phyloP scores from a whole-genome alignment of 2,113 vertebrate species.

The Dissostichus mawsoni region DNA sequence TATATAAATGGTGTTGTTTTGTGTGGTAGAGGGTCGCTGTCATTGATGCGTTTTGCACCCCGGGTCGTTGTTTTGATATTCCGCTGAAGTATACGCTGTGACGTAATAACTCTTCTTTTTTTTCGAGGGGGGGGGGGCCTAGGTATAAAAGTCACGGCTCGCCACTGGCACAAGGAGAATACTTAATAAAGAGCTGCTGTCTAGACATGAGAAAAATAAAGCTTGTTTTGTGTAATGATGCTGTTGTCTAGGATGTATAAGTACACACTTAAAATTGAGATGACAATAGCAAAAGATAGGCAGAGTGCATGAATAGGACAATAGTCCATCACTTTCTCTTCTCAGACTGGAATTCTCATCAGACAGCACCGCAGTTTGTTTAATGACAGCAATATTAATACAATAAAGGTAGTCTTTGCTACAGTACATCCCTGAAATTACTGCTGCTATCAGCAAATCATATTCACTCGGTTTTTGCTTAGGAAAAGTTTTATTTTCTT shows the following conservation, averaged over 20 bases:
- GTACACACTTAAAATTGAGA: not conserved
- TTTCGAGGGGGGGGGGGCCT: no score
- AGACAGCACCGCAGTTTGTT: not conserved
- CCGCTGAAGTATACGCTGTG: no score
- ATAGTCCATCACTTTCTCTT: not conserved
- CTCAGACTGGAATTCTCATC: not conserved
- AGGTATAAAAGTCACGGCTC: no score
- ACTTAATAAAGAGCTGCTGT: slow-evolving; percentile 4
- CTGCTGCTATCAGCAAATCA: no score
- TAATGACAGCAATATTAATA: not conserved
- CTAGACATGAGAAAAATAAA: slow-evolving; percentile 14
- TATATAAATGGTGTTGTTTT: no score
- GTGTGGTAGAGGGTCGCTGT: no score
- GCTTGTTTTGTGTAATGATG: not conserved
- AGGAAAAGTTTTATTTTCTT: no score
- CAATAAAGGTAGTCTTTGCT: not conserved
- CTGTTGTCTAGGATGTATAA: not conserved
- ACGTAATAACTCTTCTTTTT: no score
- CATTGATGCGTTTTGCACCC: no score
- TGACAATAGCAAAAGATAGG: not conserved
- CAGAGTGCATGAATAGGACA: not conserved
- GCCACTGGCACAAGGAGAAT: not conserved
- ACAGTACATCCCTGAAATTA: no score
- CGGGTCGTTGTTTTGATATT: no score
- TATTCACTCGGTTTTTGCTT: no score